Evolutionary conservation across 37 sponge, comb jelly and placozoan genomes (phyloP), one percentile per base, ranked within the genome.

Genomic region (Oopsacas minuta): DNA sequence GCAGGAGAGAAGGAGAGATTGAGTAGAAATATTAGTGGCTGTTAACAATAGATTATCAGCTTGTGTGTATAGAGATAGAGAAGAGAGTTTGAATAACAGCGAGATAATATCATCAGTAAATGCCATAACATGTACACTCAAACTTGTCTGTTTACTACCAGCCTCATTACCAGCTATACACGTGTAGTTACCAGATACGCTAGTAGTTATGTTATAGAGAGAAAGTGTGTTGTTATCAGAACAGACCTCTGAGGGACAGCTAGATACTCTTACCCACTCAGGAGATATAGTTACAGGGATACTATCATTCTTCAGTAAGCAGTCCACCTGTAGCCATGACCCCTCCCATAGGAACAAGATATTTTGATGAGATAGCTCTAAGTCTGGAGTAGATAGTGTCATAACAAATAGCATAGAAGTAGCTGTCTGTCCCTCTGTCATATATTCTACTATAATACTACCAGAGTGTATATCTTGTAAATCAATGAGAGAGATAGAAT

Each of bases 221-320:
- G 7, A 34, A 34, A 61, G 75, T 5, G 75, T 61, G 28, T 12
- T 10, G 75, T n/a, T n/a, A 3, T 25, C 75, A 34, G 75, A 61
- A 12, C 75, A 61, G 75, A 61, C 75, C 75, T 61, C 75, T 3
- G 75, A 25, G 75, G 75, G 20, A 61, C 75, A 61, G 75, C 28
- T 12, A 34, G 75, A n/a, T 3, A 61, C 75, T 5, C 75, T 34
- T 12, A 3, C 30, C 75, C 75, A 61, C 75, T 61, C 28, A 61
- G 75, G 75, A 3, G 75, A 61, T 3, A 20, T 12, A 12, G 75
- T 20, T 5, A 61, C 75, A 5, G 75, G 75, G 28, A 61, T 34
- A 61, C 32, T 25, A 3, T 61, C 75, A 34, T 61, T 61, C 75
- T 61, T 61, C 17, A 61, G 75, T n/a, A 3, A 12, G 30, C 75